Evolutionary conservation across 2,888 invertebrate species (phyloP).

Genomic region (Melieria omissa): DNA sequence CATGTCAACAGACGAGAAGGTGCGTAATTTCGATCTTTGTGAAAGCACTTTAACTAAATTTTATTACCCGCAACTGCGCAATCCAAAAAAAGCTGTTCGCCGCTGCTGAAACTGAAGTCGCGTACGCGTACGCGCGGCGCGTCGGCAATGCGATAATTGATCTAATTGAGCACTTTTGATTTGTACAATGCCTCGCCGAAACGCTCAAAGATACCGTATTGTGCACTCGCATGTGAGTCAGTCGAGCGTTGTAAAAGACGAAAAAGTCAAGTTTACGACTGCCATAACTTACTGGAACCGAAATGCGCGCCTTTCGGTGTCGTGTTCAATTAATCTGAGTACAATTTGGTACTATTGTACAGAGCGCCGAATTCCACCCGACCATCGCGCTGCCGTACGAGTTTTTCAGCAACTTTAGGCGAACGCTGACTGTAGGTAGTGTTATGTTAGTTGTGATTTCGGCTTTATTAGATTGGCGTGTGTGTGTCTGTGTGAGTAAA

Average conservation of each 20-base stretch:
- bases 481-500: not conserved
- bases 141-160: slow-evolving; percentile 54
- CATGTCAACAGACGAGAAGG: not conserved
- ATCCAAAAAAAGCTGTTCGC: not conserved
- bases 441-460: slow-evolving; percentile 1
- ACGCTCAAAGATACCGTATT: too few relatives aligned
- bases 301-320: slow-evolving; percentile 7
- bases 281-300: slow-evolving; percentile 18
- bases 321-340: slow-evolving; percentile 25
- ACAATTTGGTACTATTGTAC: not conserved
- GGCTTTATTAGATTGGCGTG: slow-evolving; percentile 15
- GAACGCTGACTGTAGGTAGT: not conserved
- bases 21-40: not conserved
- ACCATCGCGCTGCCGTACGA: too few relatives aligned
- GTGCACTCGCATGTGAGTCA: too few relatives aligned
- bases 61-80: not conserved
- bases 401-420: too few relatives aligned
- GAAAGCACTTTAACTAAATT: not conserved
- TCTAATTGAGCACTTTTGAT: slow-evolving; percentile 62
- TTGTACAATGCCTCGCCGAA: too few relatives aligned
- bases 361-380: too few relatives aligned
- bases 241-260: too few relatives aligned
- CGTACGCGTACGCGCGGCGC: not conserved
- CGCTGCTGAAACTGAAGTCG: not conserved
- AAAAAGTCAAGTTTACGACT: too few relatives aligned